Evolutionary conservation across 2,113 vertebrate species (phyloP).

Genomic region (Aptenodytes forsteri): DNA sequence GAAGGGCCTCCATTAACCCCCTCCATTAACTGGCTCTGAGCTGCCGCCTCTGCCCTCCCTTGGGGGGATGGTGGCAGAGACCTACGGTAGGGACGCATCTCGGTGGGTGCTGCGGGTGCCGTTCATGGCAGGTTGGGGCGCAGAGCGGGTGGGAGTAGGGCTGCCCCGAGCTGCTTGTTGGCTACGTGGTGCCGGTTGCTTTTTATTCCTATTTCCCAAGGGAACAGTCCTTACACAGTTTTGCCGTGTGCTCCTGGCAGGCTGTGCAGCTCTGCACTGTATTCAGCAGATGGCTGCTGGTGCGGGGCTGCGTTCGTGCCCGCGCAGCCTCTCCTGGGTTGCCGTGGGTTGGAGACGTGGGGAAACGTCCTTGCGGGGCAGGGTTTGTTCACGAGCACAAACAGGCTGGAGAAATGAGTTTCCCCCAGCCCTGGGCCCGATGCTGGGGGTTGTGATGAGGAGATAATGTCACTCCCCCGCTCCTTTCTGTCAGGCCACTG

Average conservation of each 20-base stretch:
- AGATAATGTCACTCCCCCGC: not conserved
- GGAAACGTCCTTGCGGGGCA: not conserved
- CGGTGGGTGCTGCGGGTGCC: fast-evolving
- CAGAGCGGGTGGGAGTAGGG: not conserved
- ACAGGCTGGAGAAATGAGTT: not conserved
- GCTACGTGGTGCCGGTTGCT: fast-evolving
- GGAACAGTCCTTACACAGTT: not conserved
- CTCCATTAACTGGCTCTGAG: not conserved
- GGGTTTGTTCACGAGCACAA: not conserved
- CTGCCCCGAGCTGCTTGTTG: not conserved
- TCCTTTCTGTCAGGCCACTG: not conserved
- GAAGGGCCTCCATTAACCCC: not conserved
- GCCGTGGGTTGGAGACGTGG: not conserved
- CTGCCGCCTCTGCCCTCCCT: not conserved
- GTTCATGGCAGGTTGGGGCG: not conserved
- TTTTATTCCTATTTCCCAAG: not conserved
- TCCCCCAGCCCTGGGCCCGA: not conserved
- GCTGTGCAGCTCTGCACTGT: not conserved
- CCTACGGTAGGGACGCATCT: fast-evolving
- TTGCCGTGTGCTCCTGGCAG: not conserved
- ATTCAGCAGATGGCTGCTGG: fast-evolving
- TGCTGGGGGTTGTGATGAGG: not conserved
- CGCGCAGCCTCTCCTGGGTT: fast-evolving
- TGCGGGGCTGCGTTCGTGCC: not conserved
- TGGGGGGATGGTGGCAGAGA: not conserved